Conservation (phyloP, 2,113 vertebrate genomes). For the Craseonycteris thonglongyai region DNA sequence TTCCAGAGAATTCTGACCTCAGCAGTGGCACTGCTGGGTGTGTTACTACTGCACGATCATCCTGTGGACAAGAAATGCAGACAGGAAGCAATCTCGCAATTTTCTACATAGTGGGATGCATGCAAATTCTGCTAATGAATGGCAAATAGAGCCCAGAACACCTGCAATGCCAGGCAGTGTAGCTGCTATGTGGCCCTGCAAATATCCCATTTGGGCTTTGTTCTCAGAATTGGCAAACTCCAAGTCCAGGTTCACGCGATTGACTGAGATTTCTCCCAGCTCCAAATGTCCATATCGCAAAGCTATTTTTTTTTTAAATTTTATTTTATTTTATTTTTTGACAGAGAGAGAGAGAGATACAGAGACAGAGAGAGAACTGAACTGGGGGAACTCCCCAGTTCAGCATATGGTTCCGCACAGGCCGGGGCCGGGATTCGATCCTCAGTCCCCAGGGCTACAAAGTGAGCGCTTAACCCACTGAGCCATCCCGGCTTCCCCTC, state of each 20-base stretch:
- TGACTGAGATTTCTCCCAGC: neutral
- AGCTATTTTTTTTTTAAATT: neutral
- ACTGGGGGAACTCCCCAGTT: too few species aligned
- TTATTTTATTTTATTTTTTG: too few species aligned
- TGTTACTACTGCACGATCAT: too few species aligned
- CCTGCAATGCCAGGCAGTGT: neutral
- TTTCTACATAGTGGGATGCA: neutral
- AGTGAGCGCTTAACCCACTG: too few species aligned
- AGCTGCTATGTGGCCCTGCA: neutral
- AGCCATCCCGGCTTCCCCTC: too few species aligned
- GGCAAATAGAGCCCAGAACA: neutral
- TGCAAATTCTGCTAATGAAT: neutral
- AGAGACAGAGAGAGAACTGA: too few species aligned
- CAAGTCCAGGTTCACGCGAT: neutral
- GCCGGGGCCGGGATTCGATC: too few species aligned
- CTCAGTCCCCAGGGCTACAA: too few species aligned
- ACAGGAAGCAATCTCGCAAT: neutral
- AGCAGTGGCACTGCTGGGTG: fast-evolving
- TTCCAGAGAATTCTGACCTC: neutral
- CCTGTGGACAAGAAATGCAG: neutral
- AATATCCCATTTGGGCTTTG: neutral
- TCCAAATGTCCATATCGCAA: neutral
- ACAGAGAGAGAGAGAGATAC: too few species aligned
- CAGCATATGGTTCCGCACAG: too few species aligned
- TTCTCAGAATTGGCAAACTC: neutral